Conservation (phyloP, 2,888 invertebrate species). For the Anaspis maculata region DNA sequence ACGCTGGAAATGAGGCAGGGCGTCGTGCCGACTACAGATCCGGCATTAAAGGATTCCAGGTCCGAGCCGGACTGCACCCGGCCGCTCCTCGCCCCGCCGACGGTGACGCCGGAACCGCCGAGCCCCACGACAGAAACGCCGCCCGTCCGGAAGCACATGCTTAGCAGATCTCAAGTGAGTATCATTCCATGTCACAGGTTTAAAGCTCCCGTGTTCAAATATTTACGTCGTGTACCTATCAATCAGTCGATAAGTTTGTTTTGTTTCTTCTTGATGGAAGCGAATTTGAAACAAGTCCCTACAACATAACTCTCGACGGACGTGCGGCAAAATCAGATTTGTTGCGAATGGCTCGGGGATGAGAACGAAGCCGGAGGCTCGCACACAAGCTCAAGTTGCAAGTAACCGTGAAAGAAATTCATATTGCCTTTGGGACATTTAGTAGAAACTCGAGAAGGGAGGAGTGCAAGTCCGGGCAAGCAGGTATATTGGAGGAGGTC, state of each 20-base stretch:
- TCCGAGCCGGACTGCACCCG: slow-evolving; percentile 42
- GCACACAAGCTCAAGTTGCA: no score
- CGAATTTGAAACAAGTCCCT: no score
- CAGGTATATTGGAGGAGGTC: no score
- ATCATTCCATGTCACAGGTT: neutral
- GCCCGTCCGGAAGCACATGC: slow-evolving; percentile 44
- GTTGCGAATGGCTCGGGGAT: no score
- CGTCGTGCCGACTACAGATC: slow-evolving; percentile 26
- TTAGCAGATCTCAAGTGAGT: slow-evolving; percentile 52
- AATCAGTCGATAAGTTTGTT: neutral
- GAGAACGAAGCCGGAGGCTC: no score
- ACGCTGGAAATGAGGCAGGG: slow-evolving; percentile 49
- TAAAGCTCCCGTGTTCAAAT: slow-evolving; percentile 1
- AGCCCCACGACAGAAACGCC: slow-evolving; percentile 37
- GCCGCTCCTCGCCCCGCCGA: slow-evolving; percentile 35
- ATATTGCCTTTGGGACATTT: no score
- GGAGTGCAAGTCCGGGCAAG: no score
- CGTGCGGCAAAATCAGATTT: no score
- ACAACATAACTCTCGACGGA: no score
- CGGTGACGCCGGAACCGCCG: slow-evolving; percentile 31
- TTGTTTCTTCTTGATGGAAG: no score
- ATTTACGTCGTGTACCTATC: neutral
- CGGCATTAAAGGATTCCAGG: slow-evolving; percentile 37
- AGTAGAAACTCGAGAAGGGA: no score
- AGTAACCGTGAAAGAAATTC: no score